Conservation (phyloP, 2,888 invertebrate species). For the Dexiosoma caninum region DNA sequence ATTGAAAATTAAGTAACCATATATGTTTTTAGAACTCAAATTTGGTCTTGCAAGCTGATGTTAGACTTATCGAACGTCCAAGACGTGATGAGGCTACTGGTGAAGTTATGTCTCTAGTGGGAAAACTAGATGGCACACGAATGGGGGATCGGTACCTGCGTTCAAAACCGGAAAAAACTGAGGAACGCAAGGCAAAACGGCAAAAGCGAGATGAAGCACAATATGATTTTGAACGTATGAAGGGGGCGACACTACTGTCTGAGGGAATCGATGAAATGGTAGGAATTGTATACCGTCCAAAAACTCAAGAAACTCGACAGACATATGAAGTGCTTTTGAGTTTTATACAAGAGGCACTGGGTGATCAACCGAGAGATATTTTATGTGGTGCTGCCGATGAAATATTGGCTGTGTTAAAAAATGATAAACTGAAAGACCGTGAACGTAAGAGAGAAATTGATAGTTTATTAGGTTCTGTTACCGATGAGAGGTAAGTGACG, state of each 20-base stretch:
- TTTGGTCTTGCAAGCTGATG: slow-evolving; percentile 99
- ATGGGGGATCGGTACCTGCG: slow-evolving; percentile 98
- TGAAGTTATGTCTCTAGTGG: slow-evolving; percentile 96
- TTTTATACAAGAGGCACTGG: slow-evolving; percentile 97
- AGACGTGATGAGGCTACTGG: slow-evolving; percentile 99
- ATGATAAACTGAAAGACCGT: slow-evolving; percentile 94
- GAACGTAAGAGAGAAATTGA: slow-evolving; percentile 96
- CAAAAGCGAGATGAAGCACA: slow-evolving; percentile 95
- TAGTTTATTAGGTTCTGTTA: slow-evolving; percentile 86
- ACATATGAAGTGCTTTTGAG: slow-evolving; percentile 97
- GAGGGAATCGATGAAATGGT: slow-evolving; percentile 95
- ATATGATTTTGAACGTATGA: slow-evolving; percentile 93
- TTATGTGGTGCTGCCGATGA: slow-evolving; percentile 99
- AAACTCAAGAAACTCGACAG: slow-evolving; percentile 98
- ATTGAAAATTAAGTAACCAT: neutral
- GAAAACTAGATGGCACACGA: slow-evolving; percentile 90
- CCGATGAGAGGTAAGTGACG: slow-evolving; percentile 83
- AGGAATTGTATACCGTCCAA: slow-evolving; percentile 95
- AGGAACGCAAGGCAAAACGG: slow-evolving; percentile 94
- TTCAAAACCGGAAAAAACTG: slow-evolving; percentile 94
- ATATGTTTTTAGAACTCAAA: slow-evolving; percentile 91
- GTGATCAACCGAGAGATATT: slow-evolving; percentile 97
- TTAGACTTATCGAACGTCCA: slow-evolving; percentile 95
- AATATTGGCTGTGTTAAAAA: slow-evolving; percentile 95
- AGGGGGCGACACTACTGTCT: slow-evolving; percentile 89